These are phyloP conservation scores for Penaeus vannamei DNA, from an alignment of 1,140 invertebrate species.

Conservation along the genomic window DNA sequence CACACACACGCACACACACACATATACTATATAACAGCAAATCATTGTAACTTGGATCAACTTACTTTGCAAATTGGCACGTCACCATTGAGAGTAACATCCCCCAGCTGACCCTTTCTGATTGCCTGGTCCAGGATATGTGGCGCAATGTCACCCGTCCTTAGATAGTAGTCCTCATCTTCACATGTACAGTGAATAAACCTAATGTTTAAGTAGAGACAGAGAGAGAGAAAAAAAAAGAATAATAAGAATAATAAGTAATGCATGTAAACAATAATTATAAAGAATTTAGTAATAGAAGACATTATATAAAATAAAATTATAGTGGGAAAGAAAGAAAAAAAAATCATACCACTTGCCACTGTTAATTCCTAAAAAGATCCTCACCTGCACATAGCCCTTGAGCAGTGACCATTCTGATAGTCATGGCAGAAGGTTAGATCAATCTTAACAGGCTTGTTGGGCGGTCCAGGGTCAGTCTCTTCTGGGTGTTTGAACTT, in stretches of 20 bases:
- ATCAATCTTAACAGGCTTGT: conserved; percentile 69
- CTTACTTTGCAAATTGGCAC: conserved; percentile 66
- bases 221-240: too few relatives aligned
- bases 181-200: conserved; percentile 85
- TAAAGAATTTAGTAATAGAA: too few relatives aligned
- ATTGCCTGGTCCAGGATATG: conserved; percentile 73
- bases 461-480: conserved; percentile 56
- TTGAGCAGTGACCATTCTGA: conserved; percentile 82
- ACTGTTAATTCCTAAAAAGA: too few relatives aligned
- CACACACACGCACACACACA: too few relatives aligned
- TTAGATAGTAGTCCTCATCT: conserved; percentile 83
- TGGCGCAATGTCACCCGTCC: conserved; percentile 79
- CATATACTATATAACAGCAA: neutral
- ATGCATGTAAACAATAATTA: too few relatives aligned
- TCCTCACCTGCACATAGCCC: conserved; percentile 74
- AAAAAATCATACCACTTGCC: too few relatives aligned
- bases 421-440: conserved; percentile 89
- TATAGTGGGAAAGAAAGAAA: too few relatives aligned
- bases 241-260: too few relatives aligned
- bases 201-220: conserved; percentile 69
- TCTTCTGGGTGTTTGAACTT: conserved; percentile 80
- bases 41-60: neutral
- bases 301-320: too few relatives aligned
- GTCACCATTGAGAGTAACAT: conserved; percentile 65
- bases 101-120: conserved; percentile 67